phyloP scores from a whole-genome alignment of 2,888 invertebrate species.

The Lucinisca nassula region DNA sequence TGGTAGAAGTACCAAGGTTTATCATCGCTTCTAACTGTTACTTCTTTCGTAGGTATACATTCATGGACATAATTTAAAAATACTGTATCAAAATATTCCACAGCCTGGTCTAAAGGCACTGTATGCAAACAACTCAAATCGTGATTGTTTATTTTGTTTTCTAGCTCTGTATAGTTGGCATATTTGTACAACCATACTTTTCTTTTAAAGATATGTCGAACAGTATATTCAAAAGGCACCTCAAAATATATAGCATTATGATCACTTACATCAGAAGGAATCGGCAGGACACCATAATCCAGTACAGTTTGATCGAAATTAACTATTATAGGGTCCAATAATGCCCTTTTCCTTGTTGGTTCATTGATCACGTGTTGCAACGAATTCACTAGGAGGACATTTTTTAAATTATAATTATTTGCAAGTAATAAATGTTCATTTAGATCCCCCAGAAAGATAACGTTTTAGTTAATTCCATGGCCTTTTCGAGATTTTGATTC shows the following conservation, averaged over 20 bases:
- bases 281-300: background rate
- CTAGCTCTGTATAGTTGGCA: conserved; percentile 4
- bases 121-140: background rate
- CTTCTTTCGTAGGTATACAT: conserved; percentile 34
- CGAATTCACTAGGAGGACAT: background rate
- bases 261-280: conserved; percentile 11
- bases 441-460: background rate
- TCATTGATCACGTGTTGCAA: conserved; percentile 13
- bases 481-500: background rate
- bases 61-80: conserved; percentile 5
- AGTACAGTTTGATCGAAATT: conserved; percentile 8
- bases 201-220: background rate
- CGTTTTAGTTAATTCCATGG: background rate
- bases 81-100: background rate
- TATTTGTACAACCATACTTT: conserved; percentile 16
- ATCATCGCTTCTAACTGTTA: conserved; percentile 25
- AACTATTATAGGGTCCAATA: conserved; percentile 19
- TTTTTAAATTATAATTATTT: background rate
- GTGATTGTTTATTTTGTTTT: conserved; percentile 3
- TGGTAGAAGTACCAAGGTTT: too few relatives aligned
- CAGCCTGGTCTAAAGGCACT: background rate
- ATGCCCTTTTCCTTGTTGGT: conserved; percentile 11
- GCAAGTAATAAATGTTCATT: background rate
- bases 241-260: background rate
- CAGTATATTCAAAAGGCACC: background rate